A percentile compares a stretch with the other conserved stretches of the same genome.
phyloP scores from a whole-genome alignment of 2,888 invertebrate species.

The Neuroscelio doddi region DNA sequence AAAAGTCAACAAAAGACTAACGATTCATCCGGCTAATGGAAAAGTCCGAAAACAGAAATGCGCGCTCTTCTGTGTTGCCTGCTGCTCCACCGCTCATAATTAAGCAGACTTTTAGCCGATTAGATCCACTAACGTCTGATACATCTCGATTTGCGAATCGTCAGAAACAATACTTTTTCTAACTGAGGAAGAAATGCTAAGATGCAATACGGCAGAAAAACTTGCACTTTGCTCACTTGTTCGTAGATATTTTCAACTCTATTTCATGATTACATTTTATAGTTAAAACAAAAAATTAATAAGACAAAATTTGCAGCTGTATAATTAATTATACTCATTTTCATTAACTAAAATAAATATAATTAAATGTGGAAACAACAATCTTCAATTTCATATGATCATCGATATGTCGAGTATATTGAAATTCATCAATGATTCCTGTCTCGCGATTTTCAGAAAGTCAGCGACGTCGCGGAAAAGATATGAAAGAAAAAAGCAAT shows the following conservation, averaged over 20 bases:
- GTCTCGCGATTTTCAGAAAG: conserved; percentile 17
- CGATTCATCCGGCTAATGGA: conserved; percentile 73
- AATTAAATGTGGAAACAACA: too few species aligned
- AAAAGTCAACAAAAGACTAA: conserved; percentile 73
- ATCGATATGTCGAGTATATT: too few species aligned
- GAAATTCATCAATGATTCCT: conserved; percentile 25
- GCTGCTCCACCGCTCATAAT: conserved; percentile 67
- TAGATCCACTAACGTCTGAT: conserved; percentile 54
- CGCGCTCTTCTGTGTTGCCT: conserved; percentile 45
- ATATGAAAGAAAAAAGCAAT: conserved; percentile 50
- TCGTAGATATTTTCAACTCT: too few species aligned
- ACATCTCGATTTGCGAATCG: conserved; percentile 23
- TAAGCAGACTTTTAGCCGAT: conserved; percentile 72
- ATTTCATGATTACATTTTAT: too few species aligned
- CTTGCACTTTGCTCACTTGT: background rate
- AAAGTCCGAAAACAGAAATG: conserved; percentile 72
- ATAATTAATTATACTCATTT: too few species aligned
- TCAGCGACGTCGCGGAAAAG: conserved; percentile 25
- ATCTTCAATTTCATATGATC: too few species aligned
- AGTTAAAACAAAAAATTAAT: too few species aligned
- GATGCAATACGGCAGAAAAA: background rate
- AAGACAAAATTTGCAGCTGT: too few species aligned
- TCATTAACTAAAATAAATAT: too few species aligned
- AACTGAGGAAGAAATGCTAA: conserved; percentile 4
- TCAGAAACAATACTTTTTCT: conserved; percentile 18